Evolutionary conservation across 2,797 vertebrate genomes (phyloP).

Genomic region (Dendrocincla fuliginosa): DNA sequence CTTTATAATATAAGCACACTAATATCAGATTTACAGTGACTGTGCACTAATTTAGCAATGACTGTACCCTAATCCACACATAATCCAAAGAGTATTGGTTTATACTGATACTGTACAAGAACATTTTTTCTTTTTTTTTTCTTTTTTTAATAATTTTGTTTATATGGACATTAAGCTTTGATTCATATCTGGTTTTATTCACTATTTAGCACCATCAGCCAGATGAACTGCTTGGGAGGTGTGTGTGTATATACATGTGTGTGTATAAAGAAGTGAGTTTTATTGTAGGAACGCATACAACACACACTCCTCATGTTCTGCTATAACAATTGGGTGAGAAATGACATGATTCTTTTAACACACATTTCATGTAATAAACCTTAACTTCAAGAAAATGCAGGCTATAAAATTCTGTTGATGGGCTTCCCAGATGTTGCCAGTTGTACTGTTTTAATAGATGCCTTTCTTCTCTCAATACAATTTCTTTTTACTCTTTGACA

Average conservation of each 20-base stretch:
- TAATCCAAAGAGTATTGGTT: background rate
- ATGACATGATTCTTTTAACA: slow-evolving; percentile 63
- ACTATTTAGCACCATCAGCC: background rate
- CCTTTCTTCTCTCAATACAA: slow-evolving; percentile 16
- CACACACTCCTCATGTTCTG: background rate
- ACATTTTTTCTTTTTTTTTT: background rate
- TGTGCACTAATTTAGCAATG: background rate
- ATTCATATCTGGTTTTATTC: background rate
- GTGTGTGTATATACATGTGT: rapidly evolving
- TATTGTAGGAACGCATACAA: background rate
- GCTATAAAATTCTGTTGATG: slow-evolving; percentile 76
- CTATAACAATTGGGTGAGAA: slow-evolving; percentile 43
- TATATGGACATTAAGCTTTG: background rate
- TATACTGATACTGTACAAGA: too few species aligned
- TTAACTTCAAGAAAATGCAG: slow-evolving; percentile 74
- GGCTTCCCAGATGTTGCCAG: slow-evolving; percentile 81
- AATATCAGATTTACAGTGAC: background rate
- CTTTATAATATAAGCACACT: background rate
- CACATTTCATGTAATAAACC: slow-evolving; percentile 55
- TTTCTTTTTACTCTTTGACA: slow-evolving; percentile 16
- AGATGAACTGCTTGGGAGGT: background rate
- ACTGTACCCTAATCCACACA: background rate
- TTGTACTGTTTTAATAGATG: slow-evolving; percentile 64
- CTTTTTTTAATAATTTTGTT: background rate
- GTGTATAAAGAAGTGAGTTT: background rate